Evolutionary conservation across 2,797 vertebrate genomes (phyloP).

Genomic region (Telmatherina bonti): DNA sequence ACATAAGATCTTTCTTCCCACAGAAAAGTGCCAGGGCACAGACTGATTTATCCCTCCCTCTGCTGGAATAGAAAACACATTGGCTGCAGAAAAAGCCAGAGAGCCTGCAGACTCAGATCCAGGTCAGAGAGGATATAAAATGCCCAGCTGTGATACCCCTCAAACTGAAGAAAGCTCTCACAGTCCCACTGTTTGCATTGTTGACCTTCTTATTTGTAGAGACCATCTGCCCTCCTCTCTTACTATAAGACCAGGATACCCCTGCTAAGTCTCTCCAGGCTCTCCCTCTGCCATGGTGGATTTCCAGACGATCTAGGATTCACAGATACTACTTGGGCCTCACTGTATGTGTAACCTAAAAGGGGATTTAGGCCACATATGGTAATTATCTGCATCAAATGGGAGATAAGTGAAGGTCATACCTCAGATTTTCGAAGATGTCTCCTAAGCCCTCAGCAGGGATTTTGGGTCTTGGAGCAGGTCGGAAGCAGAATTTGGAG

Average conservation of each 20-base stretch:
- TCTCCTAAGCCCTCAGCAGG: constrained; percentile 40
- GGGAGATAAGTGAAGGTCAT: constrained; percentile 54
- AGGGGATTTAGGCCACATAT: constrained; percentile 41
- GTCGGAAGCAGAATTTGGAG: constrained; percentile 29
- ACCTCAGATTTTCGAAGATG: constrained; percentile 31
- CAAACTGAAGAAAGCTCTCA: constrained; percentile 8
- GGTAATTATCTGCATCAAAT: constrained; percentile 58
- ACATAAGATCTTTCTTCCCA: constrained; percentile 31
- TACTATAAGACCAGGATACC: constrained; percentile 49
- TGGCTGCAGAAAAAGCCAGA: constrained; percentile 6
- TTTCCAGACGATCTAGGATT: constrained; percentile 32
- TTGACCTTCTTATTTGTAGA: constrained; percentile 24
- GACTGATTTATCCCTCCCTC: constrained; percentile 53
- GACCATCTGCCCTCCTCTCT: constrained; percentile 52
- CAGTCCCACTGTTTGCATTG: constrained; percentile 21
- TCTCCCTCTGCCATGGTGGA: constrained; percentile 31
- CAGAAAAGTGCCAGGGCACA: constrained; percentile 18
- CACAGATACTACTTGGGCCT: constrained; percentile 24
- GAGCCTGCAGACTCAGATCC: constrained; percentile 10
- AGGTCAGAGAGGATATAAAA: constrained; percentile 40
- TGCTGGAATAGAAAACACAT: constrained; percentile 54
- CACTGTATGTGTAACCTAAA: constrained; percentile 28
- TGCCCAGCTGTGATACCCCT: constrained; percentile 53
- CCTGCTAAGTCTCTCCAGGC: constrained; percentile 38
- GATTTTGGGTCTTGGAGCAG: constrained; percentile 30